Percentiles rank a stretch among this genome's conserved stretches.
phyloP scores from a whole-genome alignment of 2,888 invertebrate genomes.

The Phyllotreta striolata region DNA sequence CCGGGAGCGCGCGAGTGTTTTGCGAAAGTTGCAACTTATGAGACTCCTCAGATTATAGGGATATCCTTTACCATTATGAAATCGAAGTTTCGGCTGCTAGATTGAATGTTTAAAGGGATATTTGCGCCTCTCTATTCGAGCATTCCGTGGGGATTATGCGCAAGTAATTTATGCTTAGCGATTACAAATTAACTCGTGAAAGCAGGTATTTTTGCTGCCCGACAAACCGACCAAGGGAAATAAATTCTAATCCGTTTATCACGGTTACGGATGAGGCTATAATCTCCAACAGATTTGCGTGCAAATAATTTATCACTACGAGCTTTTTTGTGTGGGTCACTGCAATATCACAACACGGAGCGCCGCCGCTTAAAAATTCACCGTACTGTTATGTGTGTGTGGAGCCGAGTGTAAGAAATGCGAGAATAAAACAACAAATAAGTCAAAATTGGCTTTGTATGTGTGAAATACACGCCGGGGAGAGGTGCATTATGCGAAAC shows the following conservation, averaged over 20 bases:
- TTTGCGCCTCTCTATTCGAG: not conserved
- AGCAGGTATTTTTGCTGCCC: no score
- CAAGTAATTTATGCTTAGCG: no score
- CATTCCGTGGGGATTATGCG: not conserved
- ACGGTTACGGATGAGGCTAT: no score
- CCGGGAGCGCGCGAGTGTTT: constrained; percentile 8
- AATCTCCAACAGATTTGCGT: no score
- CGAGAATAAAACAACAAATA: constrained; percentile 6
- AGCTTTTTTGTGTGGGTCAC: not conserved
- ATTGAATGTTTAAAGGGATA: not conserved
- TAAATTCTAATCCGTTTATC: no score
- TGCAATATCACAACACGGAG: not conserved
- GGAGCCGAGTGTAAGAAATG: constrained; percentile 10
- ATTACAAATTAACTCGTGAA: no score
- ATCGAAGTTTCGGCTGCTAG: not conserved
- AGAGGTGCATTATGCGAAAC: constrained; percentile 18
- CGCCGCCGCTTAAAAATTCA: not conserved
- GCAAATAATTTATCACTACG: not conserved
- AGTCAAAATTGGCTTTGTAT: constrained; percentile 19
- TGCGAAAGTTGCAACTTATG: constrained; percentile 9
- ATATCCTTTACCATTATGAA: constrained; percentile 1
- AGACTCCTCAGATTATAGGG: constrained; percentile 1
- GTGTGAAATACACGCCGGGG: constrained; percentile 9
- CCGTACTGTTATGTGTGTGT: not conserved
- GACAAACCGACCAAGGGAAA: no score